Evolutionary conservation across 2,797 vertebrate genomes (phyloP).

Genomic region (Oceanodroma leucorhoa): DNA sequence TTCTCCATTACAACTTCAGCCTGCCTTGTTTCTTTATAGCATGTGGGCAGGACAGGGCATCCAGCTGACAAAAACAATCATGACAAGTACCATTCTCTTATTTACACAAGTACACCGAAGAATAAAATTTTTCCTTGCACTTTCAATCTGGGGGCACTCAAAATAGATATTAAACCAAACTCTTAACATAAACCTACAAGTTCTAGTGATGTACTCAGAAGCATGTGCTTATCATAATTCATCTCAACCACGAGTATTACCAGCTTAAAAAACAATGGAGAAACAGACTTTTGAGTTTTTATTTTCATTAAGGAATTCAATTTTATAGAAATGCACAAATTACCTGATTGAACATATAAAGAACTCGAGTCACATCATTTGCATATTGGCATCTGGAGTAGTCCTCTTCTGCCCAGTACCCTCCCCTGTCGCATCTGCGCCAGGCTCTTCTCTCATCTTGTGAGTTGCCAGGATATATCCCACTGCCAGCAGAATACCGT

Average conservation of each 20-base stretch:
- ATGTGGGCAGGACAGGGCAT: background rate
- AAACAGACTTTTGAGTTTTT: background rate
- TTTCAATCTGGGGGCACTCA: background rate
- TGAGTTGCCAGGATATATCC: conserved; percentile 84
- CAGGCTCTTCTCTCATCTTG: conserved; percentile 88
- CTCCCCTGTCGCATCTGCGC: conserved; percentile 87
- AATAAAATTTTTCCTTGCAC: background rate
- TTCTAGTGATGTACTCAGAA: background rate
- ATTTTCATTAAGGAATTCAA: background rate
- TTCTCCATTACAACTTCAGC: background rate
- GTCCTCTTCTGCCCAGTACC: conserved; percentile 92
- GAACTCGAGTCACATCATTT: conserved; percentile 92
- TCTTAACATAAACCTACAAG: background rate
- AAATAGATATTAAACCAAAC: background rate
- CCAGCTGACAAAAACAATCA: background rate
- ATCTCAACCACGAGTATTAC: background rate
- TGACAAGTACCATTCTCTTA: background rate
- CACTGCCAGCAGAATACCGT: conserved; percentile 81
- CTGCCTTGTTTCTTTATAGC: background rate
- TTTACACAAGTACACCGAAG: background rate
- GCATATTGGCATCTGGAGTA: conserved; percentile 94
- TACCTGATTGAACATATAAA: conserved; percentile 94
- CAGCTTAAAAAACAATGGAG: background rate
- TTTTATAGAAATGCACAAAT: background rate
- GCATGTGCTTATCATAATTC: background rate